Evolutionary conservation across 2,113 vertebrate genomes (phyloP), one percentile per base, ranked within the genome.

Genomic region (Anoura caudifer): DNA sequence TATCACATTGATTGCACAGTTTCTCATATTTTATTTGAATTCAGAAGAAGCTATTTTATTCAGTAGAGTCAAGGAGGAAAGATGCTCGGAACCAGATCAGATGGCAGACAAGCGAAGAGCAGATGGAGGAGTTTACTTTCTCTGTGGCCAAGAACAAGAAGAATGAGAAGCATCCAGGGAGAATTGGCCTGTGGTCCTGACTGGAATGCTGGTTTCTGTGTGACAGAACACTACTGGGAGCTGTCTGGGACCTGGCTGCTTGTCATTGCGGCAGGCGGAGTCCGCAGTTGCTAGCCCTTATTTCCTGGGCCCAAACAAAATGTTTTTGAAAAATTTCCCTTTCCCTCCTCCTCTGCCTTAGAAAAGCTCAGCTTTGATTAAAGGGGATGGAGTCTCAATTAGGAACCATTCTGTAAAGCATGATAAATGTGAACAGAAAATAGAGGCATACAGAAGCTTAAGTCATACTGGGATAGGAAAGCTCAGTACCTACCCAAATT

Each of bases 1-100:
- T 90, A 95, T 97, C 81, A 82, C 20, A 79, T 14, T 52, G 41
- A 56, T 63, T 45, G 15, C 36, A 36, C 94, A 13, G 36, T 93
- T 72, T 93, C 8, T 72, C 26, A 24, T 63, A 28, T 19, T 92
- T 79, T 19, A 69, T 86, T 77, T 82, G 93, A 45, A 82, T 94
- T 76, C 50, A 52, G 76, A 83, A 80, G 69, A 87, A 28, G 33
- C 7, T 45, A 31, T 91, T 75, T 56, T 91, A 13, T 56, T 56
- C 19, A 5, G 31, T 8, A 15, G 17, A 80, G 33, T 85, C n/a
- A 54, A 11, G 70, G 36, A 67, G 24, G 50, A 87, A 61, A 19
- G 36, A 24, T 8, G 47, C 20, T 17, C 4, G 81, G 52, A 77
- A 14, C 17, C 61, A 89, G 19, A 33, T n/a, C 2, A 1, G 11